Percentiles rank a stretch among this genome's conserved stretches.
phyloP scores from a whole-genome alignment of 2,888 invertebrate genomes.

The Noctua janthe region DNA sequence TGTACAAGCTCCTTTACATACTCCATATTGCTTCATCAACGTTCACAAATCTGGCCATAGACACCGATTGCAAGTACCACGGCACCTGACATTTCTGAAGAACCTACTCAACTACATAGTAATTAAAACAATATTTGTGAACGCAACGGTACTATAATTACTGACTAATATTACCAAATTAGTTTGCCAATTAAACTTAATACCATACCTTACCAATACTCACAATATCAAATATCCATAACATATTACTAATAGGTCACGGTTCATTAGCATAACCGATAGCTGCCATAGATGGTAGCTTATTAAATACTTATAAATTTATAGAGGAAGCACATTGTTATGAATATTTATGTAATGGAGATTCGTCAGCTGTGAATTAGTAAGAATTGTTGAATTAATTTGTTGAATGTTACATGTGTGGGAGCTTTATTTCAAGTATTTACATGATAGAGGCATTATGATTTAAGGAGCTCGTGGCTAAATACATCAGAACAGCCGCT shows the following conservation, averaged over 20 bases:
- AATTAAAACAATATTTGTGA: not conserved
- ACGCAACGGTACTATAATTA: not conserved
- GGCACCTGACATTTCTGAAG: not conserved
- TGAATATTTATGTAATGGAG: slow-evolving; percentile 43
- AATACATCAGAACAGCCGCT: no score
- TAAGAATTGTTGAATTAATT: slow-evolving; percentile 30
- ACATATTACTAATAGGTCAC: slow-evolving; percentile 38
- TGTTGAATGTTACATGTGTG: slow-evolving; percentile 8
- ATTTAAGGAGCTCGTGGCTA: no score
- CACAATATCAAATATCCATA: slow-evolving; percentile 22
- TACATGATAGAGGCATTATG: no score
- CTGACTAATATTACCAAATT: slow-evolving; percentile 11
- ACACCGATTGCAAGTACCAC: not conserved
- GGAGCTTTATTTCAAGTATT: slow-evolving; percentile 20
- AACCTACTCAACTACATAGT: not conserved
- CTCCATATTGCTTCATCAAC: not conserved
- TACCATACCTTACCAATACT: slow-evolving; percentile 3
- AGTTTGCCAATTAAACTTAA: slow-evolving; percentile 31
- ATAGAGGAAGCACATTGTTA: slow-evolving; percentile 50
- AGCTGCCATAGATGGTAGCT: slow-evolving; percentile 32
- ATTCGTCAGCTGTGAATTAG: slow-evolving; percentile 43
- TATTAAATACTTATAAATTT: slow-evolving; percentile 35
- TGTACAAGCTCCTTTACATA: not conserved
- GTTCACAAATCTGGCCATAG: not conserved
- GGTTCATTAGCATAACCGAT: slow-evolving; percentile 37